Evolutionary conservation across 2,113 vertebrate species (phyloP).

Genomic region (Paratilapia polleni): DNA sequence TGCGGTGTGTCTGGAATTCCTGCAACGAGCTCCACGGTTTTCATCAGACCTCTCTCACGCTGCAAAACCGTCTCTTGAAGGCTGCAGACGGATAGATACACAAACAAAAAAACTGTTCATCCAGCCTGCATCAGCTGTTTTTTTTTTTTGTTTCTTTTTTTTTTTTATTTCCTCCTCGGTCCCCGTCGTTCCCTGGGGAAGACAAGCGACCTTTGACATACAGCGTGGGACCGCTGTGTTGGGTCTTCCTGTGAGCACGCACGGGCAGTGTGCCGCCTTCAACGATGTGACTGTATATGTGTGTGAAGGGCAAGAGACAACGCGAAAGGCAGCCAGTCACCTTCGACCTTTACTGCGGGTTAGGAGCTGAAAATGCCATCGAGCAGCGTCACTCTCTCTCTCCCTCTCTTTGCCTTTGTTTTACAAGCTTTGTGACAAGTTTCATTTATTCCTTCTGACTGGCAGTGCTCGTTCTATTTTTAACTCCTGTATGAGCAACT

Average conservation of each 20-base stretch:
- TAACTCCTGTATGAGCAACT: not conserved
- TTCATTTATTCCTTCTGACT: slow-evolving; percentile 5
- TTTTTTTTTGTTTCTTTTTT: not conserved
- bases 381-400: not conserved
- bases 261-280: not conserved
- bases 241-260: slow-evolving; percentile 13
- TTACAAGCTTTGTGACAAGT: not conserved
- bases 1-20: not conserved
- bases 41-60: not conserved
- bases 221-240: not conserved
- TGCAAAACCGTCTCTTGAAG: not conserved
- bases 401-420: not conserved
- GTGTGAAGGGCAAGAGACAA: not conserved
- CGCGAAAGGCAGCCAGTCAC: not conserved
- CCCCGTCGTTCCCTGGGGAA: not conserved
- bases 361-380: not conserved
- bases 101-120: not conserved
- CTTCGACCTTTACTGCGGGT: slow-evolving; percentile 15
- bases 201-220: slow-evolving; percentile 6
- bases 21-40: not conserved
- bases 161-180: not conserved
- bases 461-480: too few relatives aligned
- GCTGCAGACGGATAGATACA: not conserved
- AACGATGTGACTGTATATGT: not conserved
- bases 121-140: too few relatives aligned